Conservation (phyloP, 1,140 invertebrate genomes). For the Agrilus planipennis region DNA sequence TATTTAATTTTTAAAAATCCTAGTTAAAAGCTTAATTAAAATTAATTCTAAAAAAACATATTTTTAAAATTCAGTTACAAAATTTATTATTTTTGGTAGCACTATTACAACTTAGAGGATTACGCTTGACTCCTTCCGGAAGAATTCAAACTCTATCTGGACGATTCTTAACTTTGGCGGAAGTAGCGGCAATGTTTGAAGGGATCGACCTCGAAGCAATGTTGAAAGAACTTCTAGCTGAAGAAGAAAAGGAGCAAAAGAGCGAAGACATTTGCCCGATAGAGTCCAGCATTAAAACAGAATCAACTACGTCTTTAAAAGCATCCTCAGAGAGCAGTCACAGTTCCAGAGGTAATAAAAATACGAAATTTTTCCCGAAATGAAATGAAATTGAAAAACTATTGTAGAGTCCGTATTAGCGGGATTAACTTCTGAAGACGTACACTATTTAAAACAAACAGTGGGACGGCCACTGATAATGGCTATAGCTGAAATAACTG, state of each 20-base stretch:
- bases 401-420: too few species aligned
- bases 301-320: background rate
- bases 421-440: conserved; percentile 27
- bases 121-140: conserved; percentile 11
- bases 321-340: too few species aligned
- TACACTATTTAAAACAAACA: conserved; percentile 28
- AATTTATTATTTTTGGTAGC: conserved; percentile 1
- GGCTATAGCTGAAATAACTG: conserved; percentile 31
- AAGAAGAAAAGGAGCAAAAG: conserved; percentile 1
- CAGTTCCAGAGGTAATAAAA: background rate
- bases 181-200: conserved; percentile 13
- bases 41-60: too few species aligned
- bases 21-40: too few species aligned
- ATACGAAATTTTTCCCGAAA: background rate
- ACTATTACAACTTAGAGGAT: conserved; percentile 2
- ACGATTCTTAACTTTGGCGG: conserved; percentile 4
- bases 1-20: too few species aligned
- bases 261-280: background rate
- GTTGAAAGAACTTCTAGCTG: background rate
- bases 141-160: conserved; percentile 13
- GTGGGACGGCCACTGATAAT: conserved; percentile 29
- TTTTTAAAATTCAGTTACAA: too few species aligned
- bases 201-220: conserved; percentile 13
- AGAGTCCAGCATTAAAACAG: background rate
- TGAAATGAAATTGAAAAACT: too few species aligned